Evolutionary conservation across 2,113 vertebrate genomes (phyloP).

Genomic region (Cyphomyrus plagiostoma): DNA sequence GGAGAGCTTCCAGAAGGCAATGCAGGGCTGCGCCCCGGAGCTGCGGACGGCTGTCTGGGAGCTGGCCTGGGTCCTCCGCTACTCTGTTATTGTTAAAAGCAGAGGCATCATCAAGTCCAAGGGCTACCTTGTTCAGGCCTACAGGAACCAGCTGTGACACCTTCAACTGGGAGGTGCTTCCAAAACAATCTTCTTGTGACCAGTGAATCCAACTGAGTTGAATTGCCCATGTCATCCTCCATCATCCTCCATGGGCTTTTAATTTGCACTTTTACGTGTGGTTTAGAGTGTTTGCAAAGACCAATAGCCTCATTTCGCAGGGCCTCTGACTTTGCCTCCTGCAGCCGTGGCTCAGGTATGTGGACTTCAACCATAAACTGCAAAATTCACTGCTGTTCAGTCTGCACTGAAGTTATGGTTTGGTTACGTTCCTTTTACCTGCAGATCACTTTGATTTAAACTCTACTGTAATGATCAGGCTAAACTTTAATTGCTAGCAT

Average conservation of each 20-base stretch:
- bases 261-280: neutral
- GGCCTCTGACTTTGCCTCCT: neutral
- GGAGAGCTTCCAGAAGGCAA: conserved; percentile 78
- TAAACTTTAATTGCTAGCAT: neutral
- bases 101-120: conserved; percentile 97
- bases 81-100: conserved; percentile 94
- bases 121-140: conserved; percentile 89
- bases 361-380: neutral
- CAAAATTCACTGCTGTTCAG: neutral
- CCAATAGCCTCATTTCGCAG: neutral
- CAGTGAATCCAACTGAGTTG: conserved; percentile 1
- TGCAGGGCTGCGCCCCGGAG: conserved; percentile 72
- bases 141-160: conserved; percentile 61
- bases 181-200: neutral
- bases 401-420: neutral
- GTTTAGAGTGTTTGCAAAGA: neutral
- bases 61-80: conserved; percentile 89
- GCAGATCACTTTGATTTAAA: neutral
- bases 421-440: neutral
- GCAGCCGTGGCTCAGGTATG: neutral
- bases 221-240: neutral
- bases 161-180: neutral
- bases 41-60: conserved; percentile 70
- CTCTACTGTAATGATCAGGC: neutral
- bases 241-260: conserved; percentile 11